A percentile compares a stretch with the other conserved stretches of the same genome.
phyloP scores from a whole-genome alignment of 1,140 invertebrate genomes.

The Plutomurus gul region DNA sequence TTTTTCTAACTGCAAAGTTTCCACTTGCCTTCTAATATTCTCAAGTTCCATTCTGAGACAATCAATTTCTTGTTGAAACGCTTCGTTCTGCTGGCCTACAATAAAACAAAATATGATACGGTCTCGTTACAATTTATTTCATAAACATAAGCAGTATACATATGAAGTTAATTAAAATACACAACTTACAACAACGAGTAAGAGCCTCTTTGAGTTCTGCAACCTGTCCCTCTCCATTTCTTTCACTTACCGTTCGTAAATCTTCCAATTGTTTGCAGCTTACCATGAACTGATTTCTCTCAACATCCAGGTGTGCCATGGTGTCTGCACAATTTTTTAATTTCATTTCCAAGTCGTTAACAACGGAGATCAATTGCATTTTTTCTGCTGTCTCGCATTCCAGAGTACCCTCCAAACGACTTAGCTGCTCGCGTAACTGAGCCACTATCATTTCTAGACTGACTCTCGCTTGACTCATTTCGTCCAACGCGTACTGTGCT shows the following conservation, averaged over 20 bases:
- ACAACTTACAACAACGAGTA: constrained; percentile 39
- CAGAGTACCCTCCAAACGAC: constrained; percentile 11
- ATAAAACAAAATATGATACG: not conserved
- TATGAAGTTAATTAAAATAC: no score
- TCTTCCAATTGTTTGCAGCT: not conserved
- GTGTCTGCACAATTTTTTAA: not conserved
- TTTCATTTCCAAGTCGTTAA: constrained; percentile 41
- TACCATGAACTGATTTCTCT: constrained; percentile 18
- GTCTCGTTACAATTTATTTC: not conserved
- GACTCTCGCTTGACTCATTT: constrained; percentile 4
- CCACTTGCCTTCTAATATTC: not conserved
- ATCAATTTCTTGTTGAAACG: constrained; percentile 31
- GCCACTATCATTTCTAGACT: constrained; percentile 35
- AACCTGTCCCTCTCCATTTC: not conserved
- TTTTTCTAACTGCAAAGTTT: not conserved
- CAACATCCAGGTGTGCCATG: not conserved
- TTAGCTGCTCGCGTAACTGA: constrained; percentile 33
- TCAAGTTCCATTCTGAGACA: not conserved
- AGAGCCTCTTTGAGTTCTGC: constrained; percentile 36
- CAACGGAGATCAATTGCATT: not conserved
- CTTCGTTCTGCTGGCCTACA: constrained; percentile 21
- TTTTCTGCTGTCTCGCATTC: constrained; percentile 42
- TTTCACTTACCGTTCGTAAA: not conserved
- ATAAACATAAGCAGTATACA: no score
- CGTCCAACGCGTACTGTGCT: constrained; percentile 39